Evolutionary conservation across 2,113 vertebrate species (phyloP), one percentile per base, ranked within the genome.

Genomic region (Uria aalge): DNA sequence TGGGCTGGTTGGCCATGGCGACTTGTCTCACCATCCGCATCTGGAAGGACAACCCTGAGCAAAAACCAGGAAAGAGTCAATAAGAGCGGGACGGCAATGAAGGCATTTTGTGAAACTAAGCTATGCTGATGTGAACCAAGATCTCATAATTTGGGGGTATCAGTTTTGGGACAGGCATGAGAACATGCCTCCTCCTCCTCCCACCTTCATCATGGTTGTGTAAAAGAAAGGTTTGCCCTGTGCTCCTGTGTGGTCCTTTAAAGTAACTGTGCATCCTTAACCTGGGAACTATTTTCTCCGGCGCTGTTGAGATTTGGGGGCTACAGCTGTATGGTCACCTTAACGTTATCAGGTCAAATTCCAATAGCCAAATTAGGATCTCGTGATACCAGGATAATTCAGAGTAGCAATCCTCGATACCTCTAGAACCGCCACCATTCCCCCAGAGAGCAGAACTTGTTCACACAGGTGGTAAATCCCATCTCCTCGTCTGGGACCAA

Each of bases 1-100:
- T 99, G 96, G 95, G 98, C 90, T 99, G 99, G 99, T 97, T 99
- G 91, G 99, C 98, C 66, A 90, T 99, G 81, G 98, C 98, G 7
- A 97, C 98, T 12, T 92, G 96, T 55, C 99, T 99, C 45, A 98
- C 98, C 88, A 99, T 99, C 95, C 96, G 95, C 97, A 97, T 99
- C 94, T 99, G 99, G 99, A 99, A 92, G 90, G 99, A 99, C 96
- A 99, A 99, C 97, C 97, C 98, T 2, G 96, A 98, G 73, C 80
- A 78, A 2, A 83, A 57, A 97, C 41, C 88, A 43, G 97, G 11
- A 2, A 96, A 95, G 68, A 82, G 71, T 0, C 48, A 90, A 52
- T 98, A 41, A 95, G 72, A 60, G 67, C 74, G 8, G 55, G 24
- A 97, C 22, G 15, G 71, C 73, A 73, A 67, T 0, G 17, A 30